These are phyloP conservation scores for Porites cylindrica DNA, from an alignment of 92 coral and sea anemone genomes.

Conservation along the genomic window DNA sequence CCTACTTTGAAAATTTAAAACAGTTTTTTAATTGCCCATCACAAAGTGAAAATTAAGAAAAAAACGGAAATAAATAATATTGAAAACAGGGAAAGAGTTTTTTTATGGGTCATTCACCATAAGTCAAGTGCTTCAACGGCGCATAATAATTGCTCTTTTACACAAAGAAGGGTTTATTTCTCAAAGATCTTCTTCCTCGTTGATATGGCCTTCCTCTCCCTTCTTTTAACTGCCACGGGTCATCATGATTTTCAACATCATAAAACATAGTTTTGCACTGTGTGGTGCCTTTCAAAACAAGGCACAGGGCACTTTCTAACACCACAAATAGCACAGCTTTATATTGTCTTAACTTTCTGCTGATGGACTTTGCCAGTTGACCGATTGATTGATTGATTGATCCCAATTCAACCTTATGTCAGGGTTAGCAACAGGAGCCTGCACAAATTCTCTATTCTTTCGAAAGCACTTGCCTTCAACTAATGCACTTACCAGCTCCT, in stretches of 20 bases:
- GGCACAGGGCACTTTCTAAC: conserved; percentile 50
- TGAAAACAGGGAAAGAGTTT: conserved; percentile 1
- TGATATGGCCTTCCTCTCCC: conserved; percentile 39
- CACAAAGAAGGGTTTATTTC: conserved; percentile 21
- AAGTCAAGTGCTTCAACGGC: not conserved
- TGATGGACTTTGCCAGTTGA: conserved; percentile 59
- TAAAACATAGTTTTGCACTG: conserved; percentile 34
- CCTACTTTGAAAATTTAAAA: not conserved
- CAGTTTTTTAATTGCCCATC: conserved; percentile 17
- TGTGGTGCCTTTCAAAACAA: conserved; percentile 46
- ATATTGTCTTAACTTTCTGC: conserved; percentile 39
- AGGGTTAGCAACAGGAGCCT: conserved; percentile 28
- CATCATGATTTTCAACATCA: conserved; percentile 40
- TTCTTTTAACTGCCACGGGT: conserved; percentile 22
- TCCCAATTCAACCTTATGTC: conserved; percentile 29
- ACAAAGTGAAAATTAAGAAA: conserved; percentile 1
- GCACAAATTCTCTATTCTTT: conserved; percentile 12
- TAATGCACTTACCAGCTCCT: conserved; percentile 32
- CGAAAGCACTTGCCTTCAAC: conserved; percentile 46
- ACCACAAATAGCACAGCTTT: conserved; percentile 61
- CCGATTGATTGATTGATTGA: not conserved
- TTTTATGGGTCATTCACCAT: not conserved
- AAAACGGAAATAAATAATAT: conserved; percentile 2
- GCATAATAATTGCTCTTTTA: not conserved
- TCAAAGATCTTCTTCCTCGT: conserved; percentile 31